Evolutionary conservation across 2,888 invertebrate species (phyloP).

Genomic region (Apamea sordens): DNA sequence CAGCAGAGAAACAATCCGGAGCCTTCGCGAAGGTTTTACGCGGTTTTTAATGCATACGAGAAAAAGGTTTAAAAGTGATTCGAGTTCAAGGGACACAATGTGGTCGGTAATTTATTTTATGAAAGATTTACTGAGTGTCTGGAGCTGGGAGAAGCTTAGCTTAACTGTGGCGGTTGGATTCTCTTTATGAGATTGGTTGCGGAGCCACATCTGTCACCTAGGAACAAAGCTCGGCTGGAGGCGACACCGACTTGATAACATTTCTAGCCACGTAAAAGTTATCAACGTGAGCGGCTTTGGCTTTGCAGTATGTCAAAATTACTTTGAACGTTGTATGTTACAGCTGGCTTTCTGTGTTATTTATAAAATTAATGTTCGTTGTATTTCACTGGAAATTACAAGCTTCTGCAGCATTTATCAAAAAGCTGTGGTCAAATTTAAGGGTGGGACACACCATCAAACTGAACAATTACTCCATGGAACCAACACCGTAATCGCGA

Average conservation of each 20-base stretch:
- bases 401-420: not conserved
- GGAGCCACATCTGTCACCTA: constrained; percentile 76
- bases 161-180: constrained; percentile 61
- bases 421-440: not conserved
- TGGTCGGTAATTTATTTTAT: constrained; percentile 64
- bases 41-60: constrained; percentile 51
- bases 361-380: constrained; percentile 18
- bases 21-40: constrained; percentile 67
- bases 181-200: constrained; percentile 71
- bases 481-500: not conserved
- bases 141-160: constrained; percentile 50
- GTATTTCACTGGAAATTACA: constrained; percentile 1
- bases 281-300: constrained; percentile 69
- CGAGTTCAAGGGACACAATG: constrained; percentile 55
- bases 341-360: constrained; percentile 26
- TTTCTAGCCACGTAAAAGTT: constrained; percentile 79
- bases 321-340: constrained; percentile 54
- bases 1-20: constrained; percentile 73
- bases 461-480: not conserved
- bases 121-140: constrained; percentile 59
- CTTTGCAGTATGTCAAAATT: constrained; percentile 68
- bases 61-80: constrained; percentile 61
- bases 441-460: not conserved
- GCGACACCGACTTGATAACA: constrained; percentile 75
- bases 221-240: constrained; percentile 76